Evolutionary conservation across 2,797 vertebrate species (phyloP).

Genomic region (Spinibarbus caldwelli): DNA sequence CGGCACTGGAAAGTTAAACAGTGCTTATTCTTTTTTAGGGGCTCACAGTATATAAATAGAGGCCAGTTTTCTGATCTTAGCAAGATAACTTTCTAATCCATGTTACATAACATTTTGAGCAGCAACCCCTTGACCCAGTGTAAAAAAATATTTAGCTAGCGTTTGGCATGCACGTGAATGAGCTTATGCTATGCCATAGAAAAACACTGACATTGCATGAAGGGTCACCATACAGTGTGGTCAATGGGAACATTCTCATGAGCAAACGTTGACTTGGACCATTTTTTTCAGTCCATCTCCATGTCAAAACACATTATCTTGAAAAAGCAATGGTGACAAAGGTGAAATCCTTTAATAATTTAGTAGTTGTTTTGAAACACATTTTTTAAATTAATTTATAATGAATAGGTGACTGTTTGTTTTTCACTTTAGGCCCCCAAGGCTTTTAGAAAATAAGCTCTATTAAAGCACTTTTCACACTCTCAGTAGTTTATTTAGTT

Average conservation of each 20-base stretch:
- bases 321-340: neutral
- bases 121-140: conserved; percentile 29
- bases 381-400: neutral
- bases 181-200: conserved; percentile 53
- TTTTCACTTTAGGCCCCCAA: neutral
- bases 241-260: conserved; percentile 39
- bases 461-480: neutral
- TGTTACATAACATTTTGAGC: conserved; percentile 50
- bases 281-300: neutral
- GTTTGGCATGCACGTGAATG: conserved; percentile 54
- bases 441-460: neutral
- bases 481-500: neutral
- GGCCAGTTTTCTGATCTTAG: conserved; percentile 45
- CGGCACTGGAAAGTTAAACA: conserved; percentile 42
- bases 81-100: conserved; percentile 48
- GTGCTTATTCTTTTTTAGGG: conserved; percentile 38
- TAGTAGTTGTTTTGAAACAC: no score
- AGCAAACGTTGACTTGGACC: neutral
- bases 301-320: conserved; percentile 4
- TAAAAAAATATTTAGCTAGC: conserved; percentile 46
- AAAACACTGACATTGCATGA: conserved; percentile 50
- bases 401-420: neutral
- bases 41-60: conserved; percentile 51
- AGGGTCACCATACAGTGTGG: conserved; percentile 22
- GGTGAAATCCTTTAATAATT: neutral